Evolutionary conservation across 2,797 vertebrate genomes (phyloP).

Genomic region (Yasuhikotakia modesta): DNA sequence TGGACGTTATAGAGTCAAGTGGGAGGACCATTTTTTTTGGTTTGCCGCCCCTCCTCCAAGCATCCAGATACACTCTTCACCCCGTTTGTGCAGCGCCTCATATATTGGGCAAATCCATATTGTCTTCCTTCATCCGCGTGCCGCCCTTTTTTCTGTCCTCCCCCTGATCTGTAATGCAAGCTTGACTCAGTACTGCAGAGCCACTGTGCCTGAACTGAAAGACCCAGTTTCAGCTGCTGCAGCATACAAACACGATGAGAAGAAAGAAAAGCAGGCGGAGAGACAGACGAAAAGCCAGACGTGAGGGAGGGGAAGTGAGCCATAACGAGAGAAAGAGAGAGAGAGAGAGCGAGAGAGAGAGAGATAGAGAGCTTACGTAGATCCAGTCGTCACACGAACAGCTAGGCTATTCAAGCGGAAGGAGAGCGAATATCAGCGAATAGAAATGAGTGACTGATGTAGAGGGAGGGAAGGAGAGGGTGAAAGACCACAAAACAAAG

Average conservation of each 20-base stretch:
- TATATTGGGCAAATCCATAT: slow-evolving; percentile 52
- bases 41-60: slow-evolving; percentile 17
- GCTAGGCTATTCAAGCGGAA: slow-evolving; percentile 42
- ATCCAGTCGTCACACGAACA: slow-evolving; percentile 47
- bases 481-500: neutral
- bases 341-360: slow-evolving; percentile 35
- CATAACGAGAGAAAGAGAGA: slow-evolving; percentile 19
- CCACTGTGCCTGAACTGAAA: slow-evolving; percentile 52
- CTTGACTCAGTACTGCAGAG: slow-evolving; percentile 33
- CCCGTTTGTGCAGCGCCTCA: slow-evolving; percentile 30
- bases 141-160: slow-evolving; percentile 36
- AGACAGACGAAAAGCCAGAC: slow-evolving; percentile 19
- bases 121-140: slow-evolving; percentile 48
- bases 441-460: slow-evolving; percentile 12
- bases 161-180: slow-evolving; percentile 60
- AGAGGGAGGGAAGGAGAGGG: slow-evolving; percentile 5
- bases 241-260: slow-evolving; percentile 62
- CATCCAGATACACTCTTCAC: slow-evolving; percentile 25
- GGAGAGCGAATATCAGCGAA: slow-evolving; percentile 31
- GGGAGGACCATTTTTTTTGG: slow-evolving; percentile 19
- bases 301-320: neutral
- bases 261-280: slow-evolving; percentile 38
- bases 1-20: slow-evolving; percentile 17
- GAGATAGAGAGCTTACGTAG: slow-evolving; percentile 41
- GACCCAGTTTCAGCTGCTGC: slow-evolving; percentile 62